Conservation (phyloP, 2,888 invertebrate genomes). For the Pseudococcus longispinus region DNA sequence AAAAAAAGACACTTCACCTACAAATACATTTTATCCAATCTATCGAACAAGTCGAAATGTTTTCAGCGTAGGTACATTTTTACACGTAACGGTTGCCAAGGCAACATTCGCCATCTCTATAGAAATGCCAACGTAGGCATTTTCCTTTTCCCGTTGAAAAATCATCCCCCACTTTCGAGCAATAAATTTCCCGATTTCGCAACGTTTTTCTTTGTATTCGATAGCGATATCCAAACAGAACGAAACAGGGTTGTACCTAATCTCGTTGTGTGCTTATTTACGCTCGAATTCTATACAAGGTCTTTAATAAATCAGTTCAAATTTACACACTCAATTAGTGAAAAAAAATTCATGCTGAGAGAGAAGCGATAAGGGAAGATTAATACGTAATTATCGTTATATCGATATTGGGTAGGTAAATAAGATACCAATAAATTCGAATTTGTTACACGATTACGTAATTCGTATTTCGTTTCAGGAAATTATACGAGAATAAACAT, state of each 20-base stretch:
- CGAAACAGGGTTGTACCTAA: neutral
- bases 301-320: neutral
- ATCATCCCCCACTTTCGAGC: neutral
- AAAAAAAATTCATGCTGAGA: neutral
- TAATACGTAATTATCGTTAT: neutral
- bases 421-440: neutral
- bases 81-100: constrained; percentile 12
- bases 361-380: neutral
- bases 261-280: neutral
- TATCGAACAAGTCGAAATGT: neutral
- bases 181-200: neutral
- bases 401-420: neutral
- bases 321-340: constrained; percentile 16
- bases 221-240: neutral
- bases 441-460: neutral
- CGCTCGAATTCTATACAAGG: neutral
- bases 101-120: constrained; percentile 1
- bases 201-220: neutral
- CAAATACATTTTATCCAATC: neutral
- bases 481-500: neutral
- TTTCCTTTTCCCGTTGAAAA: constrained; percentile 8
- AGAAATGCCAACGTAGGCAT: constrained; percentile 13
- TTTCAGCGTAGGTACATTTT: neutral
- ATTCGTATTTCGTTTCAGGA: neutral
- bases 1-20: neutral